Evolutionary conservation across 2,113 vertebrate genomes (phyloP), one percentile per base, ranked within the genome.

Genomic region (Tachycineta bicolor): DNA sequence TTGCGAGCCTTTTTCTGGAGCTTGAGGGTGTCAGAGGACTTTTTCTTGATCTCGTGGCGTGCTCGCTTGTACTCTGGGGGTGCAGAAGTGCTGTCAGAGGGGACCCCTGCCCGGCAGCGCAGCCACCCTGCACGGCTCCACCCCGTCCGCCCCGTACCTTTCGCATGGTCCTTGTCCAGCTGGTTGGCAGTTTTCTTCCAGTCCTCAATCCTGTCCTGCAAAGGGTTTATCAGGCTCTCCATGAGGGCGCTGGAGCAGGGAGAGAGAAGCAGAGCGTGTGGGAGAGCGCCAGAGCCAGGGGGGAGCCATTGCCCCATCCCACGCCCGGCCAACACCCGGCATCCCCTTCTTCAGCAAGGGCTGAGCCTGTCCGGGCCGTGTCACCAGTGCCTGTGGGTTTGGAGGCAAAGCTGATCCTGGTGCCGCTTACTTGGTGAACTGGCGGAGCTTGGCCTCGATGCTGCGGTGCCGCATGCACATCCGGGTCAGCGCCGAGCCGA

Each of bases 391-490:
- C 52, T 14, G 41, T 12, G 50, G 43, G 28, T 47, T 10, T 47
- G 82, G 50, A 56, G 46, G 67, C 55, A 43, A 24, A 60, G 59
- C n/a, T 41, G 59, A 3, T 12, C 29, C 50, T 0, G 22, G 43
- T 9, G 4, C 8, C 0, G 0, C 99, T 98, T 97, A 99, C 99
- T 99, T 99, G 96, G 99, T 99, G 98, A 99, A 99, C 96, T 99
- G 99, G 53, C 99, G 98, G 82, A 99, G 99, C 97, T 99, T 99
- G 96, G 99, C 98, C 97, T 99, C 99, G 16, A 99, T 99, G 98
- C 99, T 99, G 95, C 99, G 99, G 97, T 99, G 99, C 71, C 99
- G 97, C 99, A 99, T 99, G 96, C 99, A 99, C 99, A 99, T 99
- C 86, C 99, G 98, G 91, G 99, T 99, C 96, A 99, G 98, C 0